Conservation (phyloP, 2,113 vertebrate genomes). For the Petroica traversi region DNA sequence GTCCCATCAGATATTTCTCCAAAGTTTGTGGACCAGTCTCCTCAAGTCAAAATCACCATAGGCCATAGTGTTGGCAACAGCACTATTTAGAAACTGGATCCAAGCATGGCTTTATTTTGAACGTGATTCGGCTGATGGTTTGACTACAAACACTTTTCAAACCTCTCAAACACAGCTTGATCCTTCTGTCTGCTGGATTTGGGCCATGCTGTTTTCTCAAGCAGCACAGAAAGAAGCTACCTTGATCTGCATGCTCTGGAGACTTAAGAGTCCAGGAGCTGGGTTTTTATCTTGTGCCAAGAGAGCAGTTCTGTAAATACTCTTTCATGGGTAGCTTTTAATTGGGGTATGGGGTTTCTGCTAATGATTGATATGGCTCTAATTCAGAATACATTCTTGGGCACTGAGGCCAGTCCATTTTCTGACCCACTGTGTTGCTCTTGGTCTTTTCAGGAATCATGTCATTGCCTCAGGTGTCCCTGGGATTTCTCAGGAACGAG, state of each 20-base stretch:
- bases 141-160: neutral
- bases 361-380: neutral
- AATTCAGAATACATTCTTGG: neutral
- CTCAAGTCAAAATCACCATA: neutral
- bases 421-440: neutral
- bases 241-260: neutral
- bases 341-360: neutral
- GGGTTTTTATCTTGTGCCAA: neutral
- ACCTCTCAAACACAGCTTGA: neutral
- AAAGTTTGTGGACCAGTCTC: neutral
- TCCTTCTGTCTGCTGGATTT: constrained; percentile 3
- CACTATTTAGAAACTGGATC: neutral
- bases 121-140: neutral
- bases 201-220: neutral
- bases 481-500: neutral
- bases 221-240: neutral
- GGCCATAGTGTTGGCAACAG: neutral
- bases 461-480: neutral
- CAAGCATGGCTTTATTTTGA: constrained; percentile 4
- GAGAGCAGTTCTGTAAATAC: neutral
- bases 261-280: neutral
- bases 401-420: neutral
- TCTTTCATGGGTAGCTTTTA: neutral
- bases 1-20: constrained; percentile 29
- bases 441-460: neutral